Evolutionary conservation across 1,140 invertebrate genomes (phyloP), one percentile per base, ranked within the genome.

Genomic region (Ceratina japonica): DNA sequence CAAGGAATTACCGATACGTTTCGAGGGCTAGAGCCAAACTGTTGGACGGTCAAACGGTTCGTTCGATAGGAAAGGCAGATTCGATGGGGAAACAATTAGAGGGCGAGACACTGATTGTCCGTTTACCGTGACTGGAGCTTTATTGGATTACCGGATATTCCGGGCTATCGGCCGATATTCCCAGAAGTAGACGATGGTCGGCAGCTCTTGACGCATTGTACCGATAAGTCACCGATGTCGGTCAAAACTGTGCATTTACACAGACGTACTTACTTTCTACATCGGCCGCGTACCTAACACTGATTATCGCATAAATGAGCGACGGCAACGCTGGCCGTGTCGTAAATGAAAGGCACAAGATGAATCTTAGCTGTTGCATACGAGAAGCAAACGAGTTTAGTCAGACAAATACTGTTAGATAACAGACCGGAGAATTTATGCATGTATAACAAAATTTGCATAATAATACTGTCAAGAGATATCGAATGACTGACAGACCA

Each of bases 81-180:
- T 54, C 52, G 52, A 54, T 13, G 52, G n/a, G 73, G 18, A 22
- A 58, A 75, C 62, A 58, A 49, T 58, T 44, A 31, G 24, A 54
- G 7, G 16, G 13, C 56, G 61, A 7, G 22, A 31, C n/a, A 4
- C 61, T 22, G 24, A 74, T 74, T 37, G 61, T 64, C 7, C 61
- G 49, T 31, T 49, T 22, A 54, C 13, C 27, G 61, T 13, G 31
- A 24, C 27, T 44, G 27, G n/a, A 24, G 31, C 52, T 3, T 52
- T 75, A 66, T 75, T 15, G 63, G 31, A 66, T 75, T 75, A 75
- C 56, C 8, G 73, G 31, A 24, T 44, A 75, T 58, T 66, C 51
- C 37, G n/a, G 20, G 56, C 31, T 27, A 37, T 75, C 15, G 31
- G 27, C 16, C n/a, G 27, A 56, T 65, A 56, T 75, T 58, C 51